Percentiles rank a stretch among this genome's conserved stretches.
These are phyloP conservation scores for Spinus pinus DNA, from an alignment of 2,797 vertebrate genomes.

Conservation along the genomic window DNA sequence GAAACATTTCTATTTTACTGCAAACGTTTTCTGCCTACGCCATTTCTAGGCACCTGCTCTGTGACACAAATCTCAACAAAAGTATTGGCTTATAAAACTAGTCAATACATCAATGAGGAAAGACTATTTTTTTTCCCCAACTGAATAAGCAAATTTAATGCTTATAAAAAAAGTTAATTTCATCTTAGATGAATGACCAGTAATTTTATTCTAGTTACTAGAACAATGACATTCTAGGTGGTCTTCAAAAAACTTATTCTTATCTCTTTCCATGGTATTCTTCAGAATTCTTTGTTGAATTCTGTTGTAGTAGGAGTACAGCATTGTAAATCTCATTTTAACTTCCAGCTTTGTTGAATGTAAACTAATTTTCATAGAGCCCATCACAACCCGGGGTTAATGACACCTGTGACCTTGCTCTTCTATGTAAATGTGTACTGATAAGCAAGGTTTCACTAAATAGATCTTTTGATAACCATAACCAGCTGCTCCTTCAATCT, in stretches of 20 bases:
- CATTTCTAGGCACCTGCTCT: neutral
- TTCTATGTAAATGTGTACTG: neutral
- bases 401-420: neutral
- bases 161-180: neutral
- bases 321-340: neutral
- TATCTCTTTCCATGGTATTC: neutral
- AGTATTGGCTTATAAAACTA: neutral
- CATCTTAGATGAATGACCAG: neutral
- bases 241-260: neutral
- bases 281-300: neutral
- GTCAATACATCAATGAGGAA: neutral
- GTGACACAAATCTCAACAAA: neutral
- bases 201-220: neutral
- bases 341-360: neutral
- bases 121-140: neutral
- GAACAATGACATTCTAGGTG: neutral
- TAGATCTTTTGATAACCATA: neutral
- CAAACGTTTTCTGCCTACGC: neutral
- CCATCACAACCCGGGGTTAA: neutral
- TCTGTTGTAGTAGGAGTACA: neutral
- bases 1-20: neutral
- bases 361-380: neutral
- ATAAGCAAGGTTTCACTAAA: neutral
- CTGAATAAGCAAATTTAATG: neutral
- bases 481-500: neutral